A percentile compares a stretch with the other conserved stretches of the same genome.
These are phyloP conservation scores for Harpalus rufipes DNA, from an alignment of 2,888 invertebrate genomes.

Conservation along the genomic window DNA sequence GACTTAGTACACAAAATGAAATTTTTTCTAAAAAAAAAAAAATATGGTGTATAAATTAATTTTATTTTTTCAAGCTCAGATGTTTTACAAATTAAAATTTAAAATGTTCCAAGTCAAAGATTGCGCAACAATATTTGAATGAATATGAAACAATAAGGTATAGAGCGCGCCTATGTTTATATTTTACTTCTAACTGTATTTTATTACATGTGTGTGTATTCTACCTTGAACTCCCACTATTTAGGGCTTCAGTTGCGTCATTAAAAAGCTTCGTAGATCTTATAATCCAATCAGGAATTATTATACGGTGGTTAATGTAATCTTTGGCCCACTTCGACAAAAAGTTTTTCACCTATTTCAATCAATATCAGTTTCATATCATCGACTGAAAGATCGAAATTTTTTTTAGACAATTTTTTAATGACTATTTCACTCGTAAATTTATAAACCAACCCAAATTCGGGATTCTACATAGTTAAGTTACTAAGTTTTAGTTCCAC, in stretches of 20 bases:
- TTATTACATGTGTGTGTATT: constrained; percentile 66
- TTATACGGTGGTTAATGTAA: constrained; percentile 18
- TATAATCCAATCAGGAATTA: constrained; percentile 63
- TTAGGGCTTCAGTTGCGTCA: constrained; percentile 71
- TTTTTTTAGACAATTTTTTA: too few species aligned
- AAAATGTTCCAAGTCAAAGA: background rate
- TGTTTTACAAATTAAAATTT: background rate
- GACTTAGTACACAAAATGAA: too few species aligned
- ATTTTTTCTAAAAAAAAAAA: too few species aligned
- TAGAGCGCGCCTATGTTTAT: background rate
- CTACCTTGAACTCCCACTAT: constrained; percentile 72
- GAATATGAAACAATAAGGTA: background rate
- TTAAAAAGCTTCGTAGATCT: constrained; percentile 64
- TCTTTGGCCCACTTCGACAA: constrained; percentile 24
- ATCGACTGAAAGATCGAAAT: background rate
- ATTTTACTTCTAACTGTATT: background rate
- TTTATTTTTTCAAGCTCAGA: background rate
- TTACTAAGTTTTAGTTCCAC: too few species aligned
- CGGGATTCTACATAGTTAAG: too few species aligned
- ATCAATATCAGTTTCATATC: background rate
- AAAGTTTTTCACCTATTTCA: background rate
- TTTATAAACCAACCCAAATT: too few species aligned
- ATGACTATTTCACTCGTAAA: too few species aligned
- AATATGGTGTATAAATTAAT: too few species aligned
- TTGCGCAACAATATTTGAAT: background rate